phyloP scores from a whole-genome alignment of 2,113 vertebrate species.

The Xyliphius kryptos region DNA sequence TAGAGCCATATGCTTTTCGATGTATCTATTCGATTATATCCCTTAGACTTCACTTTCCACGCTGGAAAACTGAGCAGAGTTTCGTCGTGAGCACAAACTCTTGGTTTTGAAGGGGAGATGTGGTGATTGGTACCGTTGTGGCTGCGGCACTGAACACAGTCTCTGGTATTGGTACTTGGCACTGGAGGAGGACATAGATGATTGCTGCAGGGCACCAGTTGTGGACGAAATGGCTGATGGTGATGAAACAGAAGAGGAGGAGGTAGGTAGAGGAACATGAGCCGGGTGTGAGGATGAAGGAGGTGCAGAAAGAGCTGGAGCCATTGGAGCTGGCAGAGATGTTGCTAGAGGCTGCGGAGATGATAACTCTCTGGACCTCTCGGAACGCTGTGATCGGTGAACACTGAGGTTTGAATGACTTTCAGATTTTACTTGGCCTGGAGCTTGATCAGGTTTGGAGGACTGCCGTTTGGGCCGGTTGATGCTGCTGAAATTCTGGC shows the following conservation, averaged over 20 bases:
- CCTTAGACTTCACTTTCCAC: conserved; percentile 86
- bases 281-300: conserved; percentile 59
- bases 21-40: conserved; percentile 23
- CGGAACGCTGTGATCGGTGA: conserved; percentile 58
- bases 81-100: conserved; percentile 79
- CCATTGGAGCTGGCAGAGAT: conserved; percentile 48
- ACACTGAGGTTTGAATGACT: conserved; percentile 80
- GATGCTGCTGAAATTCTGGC: conserved; percentile 63
- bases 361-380: conserved; percentile 55
- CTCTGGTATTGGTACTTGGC: conserved; percentile 74
- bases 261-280: conserved; percentile 55
- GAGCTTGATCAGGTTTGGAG: conserved; percentile 60
- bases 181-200: conserved; percentile 64
- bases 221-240: conserved; percentile 64
- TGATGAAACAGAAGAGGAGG: conserved; percentile 65
- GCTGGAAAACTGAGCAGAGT: conserved; percentile 85
- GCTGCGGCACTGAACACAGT: conserved; percentile 64
- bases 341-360: conserved; percentile 54
- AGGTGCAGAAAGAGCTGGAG: conserved; percentile 64
- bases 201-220: conserved; percentile 59
- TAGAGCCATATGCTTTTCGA: conserved; percentile 29
- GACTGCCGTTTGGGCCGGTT: conserved; percentile 59
- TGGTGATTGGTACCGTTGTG: conserved; percentile 67
- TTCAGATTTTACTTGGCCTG: conserved; percentile 71
- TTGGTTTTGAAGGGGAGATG: conserved; percentile 71